Evolutionary conservation across 2,888 invertebrate genomes (phyloP), one percentile per base, ranked within the genome.

Genomic region (Hirtodrosophila confusa): DNA sequence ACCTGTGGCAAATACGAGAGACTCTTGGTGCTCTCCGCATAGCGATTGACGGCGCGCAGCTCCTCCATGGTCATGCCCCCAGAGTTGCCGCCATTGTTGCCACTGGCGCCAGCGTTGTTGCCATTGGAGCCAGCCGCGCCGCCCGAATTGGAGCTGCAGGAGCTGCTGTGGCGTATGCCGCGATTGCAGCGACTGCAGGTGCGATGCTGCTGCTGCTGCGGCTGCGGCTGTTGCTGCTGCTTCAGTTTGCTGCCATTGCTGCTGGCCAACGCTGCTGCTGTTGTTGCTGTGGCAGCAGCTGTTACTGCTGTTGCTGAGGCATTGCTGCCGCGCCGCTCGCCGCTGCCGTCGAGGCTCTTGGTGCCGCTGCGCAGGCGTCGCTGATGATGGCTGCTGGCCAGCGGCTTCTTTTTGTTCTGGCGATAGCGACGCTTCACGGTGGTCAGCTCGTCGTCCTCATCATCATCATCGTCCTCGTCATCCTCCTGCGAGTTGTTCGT

Each of bases 1-100:
- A 97, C 97, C 95, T 96, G 96, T 75, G 97, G 97, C 89, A 98
- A 93, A 92, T 96, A 97, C 88, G 97, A 96, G 88, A 97, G 94
- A 91, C 97, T 97, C 92, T 96, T 96, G 66, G 97, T 97, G 92
- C 97, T 97, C 92, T 97, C 97, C 23, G 97, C 97, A 91, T 97
- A 97, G 88, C 96, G 95, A 93, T 97, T 97, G 85, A 97, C 95
- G 69, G 95, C 96, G 72, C 96, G 93, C 51, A 97, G 93, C 91
- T 97, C 97, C 79, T 97, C 97, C 88, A 97, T 92, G 10, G 96
- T 96, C 94, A 95, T 95, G 74, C 86, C 89, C 56, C 86, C 86
- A 40, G 66, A 47, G 31, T 69, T 80, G 50, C 66, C 78, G 40
- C 80, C 94, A 93, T 72, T 86, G 58, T 66, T 77, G 56, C 72